Evolutionary conservation across 2,888 invertebrate genomes (phyloP).

Genomic region (Melieria omissa): DNA sequence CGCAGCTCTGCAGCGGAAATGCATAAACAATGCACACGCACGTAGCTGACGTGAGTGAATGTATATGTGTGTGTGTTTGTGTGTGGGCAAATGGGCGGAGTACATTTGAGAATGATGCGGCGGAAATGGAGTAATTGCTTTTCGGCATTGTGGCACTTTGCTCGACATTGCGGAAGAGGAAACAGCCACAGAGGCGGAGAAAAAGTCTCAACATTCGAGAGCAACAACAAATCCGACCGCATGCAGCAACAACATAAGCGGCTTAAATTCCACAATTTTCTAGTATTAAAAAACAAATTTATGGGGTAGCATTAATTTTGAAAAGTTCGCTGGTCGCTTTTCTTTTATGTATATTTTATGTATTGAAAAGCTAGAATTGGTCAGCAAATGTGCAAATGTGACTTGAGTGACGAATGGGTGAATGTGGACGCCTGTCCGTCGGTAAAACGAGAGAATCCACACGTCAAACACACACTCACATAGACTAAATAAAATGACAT

Average conservation of each 20-base stretch:
- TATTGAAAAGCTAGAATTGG: no score
- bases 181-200: no score
- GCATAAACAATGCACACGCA: not conserved
- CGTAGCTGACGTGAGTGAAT: not conserved
- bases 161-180: no score
- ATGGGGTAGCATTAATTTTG: conserved; percentile 29
- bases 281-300: conserved; percentile 24
- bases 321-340: not conserved
- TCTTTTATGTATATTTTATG: no score
- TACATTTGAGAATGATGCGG: not conserved
- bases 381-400: no score
- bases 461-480: no score
- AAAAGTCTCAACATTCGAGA: no score
- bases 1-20: no score
- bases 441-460: no score
- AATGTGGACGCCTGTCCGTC: no score
- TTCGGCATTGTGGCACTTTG: conserved; percentile 2
- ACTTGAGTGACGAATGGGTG: no score
- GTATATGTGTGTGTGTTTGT: conserved; percentile 10
- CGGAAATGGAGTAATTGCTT: conserved; percentile 10
- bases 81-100: conserved; percentile 10
- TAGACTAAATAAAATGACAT: no score
- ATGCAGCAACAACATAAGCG: conserved; percentile 15
- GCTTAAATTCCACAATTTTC: conserved; percentile 24
- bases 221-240: not conserved